A percentile compares a stretch with the other conserved stretches of the same genome.
These are phyloP conservation scores for Sesia bembeciformis DNA, from an alignment of 2,888 invertebrate species.

Conservation along the genomic window DNA sequence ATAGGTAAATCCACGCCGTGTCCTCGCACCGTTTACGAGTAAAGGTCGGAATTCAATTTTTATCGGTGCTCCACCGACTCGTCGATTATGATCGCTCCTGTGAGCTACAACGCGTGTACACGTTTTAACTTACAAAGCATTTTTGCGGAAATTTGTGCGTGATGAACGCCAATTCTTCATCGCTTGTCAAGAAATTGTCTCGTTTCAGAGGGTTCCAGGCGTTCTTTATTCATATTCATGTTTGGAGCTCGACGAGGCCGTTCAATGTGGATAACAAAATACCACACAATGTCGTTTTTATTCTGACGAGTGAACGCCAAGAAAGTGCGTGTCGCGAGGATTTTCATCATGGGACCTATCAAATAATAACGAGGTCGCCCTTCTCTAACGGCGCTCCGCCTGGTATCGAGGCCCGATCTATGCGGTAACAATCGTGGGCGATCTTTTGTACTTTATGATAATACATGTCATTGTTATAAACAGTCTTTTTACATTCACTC, in stretches of 20 bases:
- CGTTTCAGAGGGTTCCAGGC: slow-evolving; percentile 35
- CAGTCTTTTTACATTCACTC: slow-evolving; percentile 30
- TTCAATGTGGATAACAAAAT: slow-evolving; percentile 33
- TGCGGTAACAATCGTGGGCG: slow-evolving; percentile 45
- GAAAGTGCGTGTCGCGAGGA: slow-evolving; percentile 63
- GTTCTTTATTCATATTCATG: slow-evolving; percentile 59
- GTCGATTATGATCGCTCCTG: slow-evolving; percentile 34
- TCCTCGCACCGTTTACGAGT: slow-evolving; percentile 41
- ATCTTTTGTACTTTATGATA: slow-evolving; percentile 58
- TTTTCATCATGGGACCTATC: slow-evolving; percentile 67
- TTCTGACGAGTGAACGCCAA: slow-evolving; percentile 62
- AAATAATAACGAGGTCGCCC: slow-evolving; percentile 66
- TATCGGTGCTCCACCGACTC: slow-evolving; percentile 30
- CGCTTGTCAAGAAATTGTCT: slow-evolving; percentile 53
- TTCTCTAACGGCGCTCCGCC: slow-evolving; percentile 40
- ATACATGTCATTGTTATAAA: slow-evolving; percentile 41
- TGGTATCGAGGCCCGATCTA: slow-evolving; percentile 52
- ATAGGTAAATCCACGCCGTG: slow-evolving; percentile 56
- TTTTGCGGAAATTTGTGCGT: slow-evolving; percentile 53
- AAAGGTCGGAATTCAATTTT: slow-evolving; percentile 55
- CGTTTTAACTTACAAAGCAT: slow-evolving; percentile 18
- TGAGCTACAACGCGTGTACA: slow-evolving; percentile 4
- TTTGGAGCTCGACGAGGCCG: slow-evolving; percentile 33
- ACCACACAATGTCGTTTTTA: slow-evolving; percentile 60
- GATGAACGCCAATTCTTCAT: slow-evolving; percentile 59